These are phyloP conservation scores for Xylota sylvarum DNA, from an alignment of 2,888 invertebrate species.

Conservation along the genomic window DNA sequence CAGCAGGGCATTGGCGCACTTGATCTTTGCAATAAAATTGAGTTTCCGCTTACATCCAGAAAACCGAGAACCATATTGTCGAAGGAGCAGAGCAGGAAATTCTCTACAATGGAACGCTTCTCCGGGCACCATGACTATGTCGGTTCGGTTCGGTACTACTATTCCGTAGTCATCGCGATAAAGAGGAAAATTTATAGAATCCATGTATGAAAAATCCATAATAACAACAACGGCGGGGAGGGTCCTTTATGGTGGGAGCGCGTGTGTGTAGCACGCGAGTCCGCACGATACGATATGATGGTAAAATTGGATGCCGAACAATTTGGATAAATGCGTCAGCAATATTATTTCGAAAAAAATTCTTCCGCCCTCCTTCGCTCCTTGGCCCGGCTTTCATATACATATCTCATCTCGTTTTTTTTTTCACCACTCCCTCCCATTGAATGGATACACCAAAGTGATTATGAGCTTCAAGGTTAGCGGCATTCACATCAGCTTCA, in stretches of 20 bases:
- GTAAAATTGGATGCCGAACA: slow-evolving; percentile 62
- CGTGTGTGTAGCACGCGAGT: slow-evolving; percentile 43
- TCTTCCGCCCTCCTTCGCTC: not conserved
- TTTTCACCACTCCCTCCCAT: not conserved
- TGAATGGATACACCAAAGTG: slow-evolving; percentile 47
- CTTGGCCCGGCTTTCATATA: not conserved
- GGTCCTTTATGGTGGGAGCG: slow-evolving; percentile 24
- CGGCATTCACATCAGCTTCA: slow-evolving; percentile 47
- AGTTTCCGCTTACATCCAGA: slow-evolving; percentile 58
- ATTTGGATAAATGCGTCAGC: slow-evolving; percentile 70
- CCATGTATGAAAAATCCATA: slow-evolving; percentile 66
- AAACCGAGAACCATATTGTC: slow-evolving; percentile 55
- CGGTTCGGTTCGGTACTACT: slow-evolving; percentile 18
- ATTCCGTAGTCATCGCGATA: slow-evolving; percentile 43
- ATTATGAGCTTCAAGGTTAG: slow-evolving; percentile 56
- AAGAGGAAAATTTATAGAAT: slow-evolving; percentile 50
- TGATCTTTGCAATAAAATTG: slow-evolving; percentile 65
- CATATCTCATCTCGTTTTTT: slow-evolving; percentile 24
- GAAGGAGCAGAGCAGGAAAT: slow-evolving; percentile 16
- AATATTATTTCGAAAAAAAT: slow-evolving; percentile 36
- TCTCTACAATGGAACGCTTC: slow-evolving; percentile 23
- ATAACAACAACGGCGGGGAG: slow-evolving; percentile 16
- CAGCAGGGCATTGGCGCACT: slow-evolving; percentile 34
- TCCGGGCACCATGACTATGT: slow-evolving; percentile 35
- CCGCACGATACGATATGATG: slow-evolving; percentile 35